Base-by-base conservation (phyloP, 2,113 vertebrate species). In the Solea solea region DNA sequence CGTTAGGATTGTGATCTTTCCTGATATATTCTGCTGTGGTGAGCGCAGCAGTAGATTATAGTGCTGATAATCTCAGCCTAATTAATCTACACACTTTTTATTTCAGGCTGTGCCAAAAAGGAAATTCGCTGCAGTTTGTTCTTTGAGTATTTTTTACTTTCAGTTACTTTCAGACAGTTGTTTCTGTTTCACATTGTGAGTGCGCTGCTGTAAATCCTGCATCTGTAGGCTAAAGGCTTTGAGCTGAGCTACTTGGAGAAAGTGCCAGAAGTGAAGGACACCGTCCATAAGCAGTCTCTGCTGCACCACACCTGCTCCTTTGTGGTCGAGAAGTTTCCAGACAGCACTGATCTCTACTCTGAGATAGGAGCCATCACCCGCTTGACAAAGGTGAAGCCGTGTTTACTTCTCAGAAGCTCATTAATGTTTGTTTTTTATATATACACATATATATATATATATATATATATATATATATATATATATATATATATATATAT, bases 231-330 rank as follows among this genome's bases (percentile, higher is more conserved):
- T 69, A 99, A 99, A 94, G 97, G 97, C 51, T 99, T 99, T 94
- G 97, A 99, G 91, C 90, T 99, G 89, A 96, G 93, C 90, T 99
- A 99, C 93, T 95, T 99, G 89, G 97, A 99, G 93, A 99, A 99
- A 90, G 97, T 99, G 92, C 96, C 97, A 39, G 97, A 99, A 91
- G 97, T 99, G 63, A 99, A 99, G 92, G 97, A 99, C 90, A 99
- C 97, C 0, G 96, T 98, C 82, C 97, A 98, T 65, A 99, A 99
- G 86, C 97, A 99, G 91, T 99, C 97, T 0, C 94, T 99, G 69
- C 94, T 99, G 75, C 96, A 99, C 85, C 97, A 99, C 0, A 93
- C 95, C 88, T 98, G 96, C 87, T 93, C 96, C 88, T 96, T 97
- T 60, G 96, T 99, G 80, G 96, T 98, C 7, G 97, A 99, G 86